Evolutionary conservation across 2,888 invertebrate genomes (phyloP), one percentile per base, ranked within the genome.

Genomic region (Trissolcus brochymenae): DNA sequence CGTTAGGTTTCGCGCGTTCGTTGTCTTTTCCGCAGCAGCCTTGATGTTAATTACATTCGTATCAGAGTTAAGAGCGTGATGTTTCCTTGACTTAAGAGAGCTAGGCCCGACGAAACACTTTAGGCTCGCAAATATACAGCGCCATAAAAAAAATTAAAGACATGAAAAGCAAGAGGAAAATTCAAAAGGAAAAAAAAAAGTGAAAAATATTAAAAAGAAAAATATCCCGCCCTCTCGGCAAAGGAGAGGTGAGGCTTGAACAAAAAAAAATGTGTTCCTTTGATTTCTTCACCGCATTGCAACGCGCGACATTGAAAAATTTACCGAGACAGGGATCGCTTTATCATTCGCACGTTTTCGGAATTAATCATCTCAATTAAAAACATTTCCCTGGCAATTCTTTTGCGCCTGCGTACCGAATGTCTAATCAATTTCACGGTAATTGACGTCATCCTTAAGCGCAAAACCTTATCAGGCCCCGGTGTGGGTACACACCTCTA

Each of bases 41-140:
- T 66, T 60, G 65, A 72, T 65, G 53, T 65, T 72, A 72, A 72
- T 72, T 72, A 65, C 54, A 72, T 65, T 72, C 54, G 72, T 59
- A 54, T 72, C 72, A 65, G 25, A 65, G 59, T 72, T 64, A 57
- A 71, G 64, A 35, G 62, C 51, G 46, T 43, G 51, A 56, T 29
- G 64, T 64, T 71, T 77, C 68, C 61, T 35, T 35, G 64, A 80
- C 79, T 81, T 80, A 82, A 81, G 80, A 81, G 79, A 81, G 9
- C 1, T 9, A 35, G 60, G 46, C 68, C 51, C 68, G 68, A 46
- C 81, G 79, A 78, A 82, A 81, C 82, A 83, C 81, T 83, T 83
- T 81, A 84, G 19, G 17, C 35, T 35, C 35, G 35, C 35, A 35
- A 35, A 35, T 35, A 35, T 11, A 35, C 35, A 9, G 35, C 35